phyloP scores from a whole-genome alignment of 2,888 invertebrate genomes.

The Agrotis clavis region DNA sequence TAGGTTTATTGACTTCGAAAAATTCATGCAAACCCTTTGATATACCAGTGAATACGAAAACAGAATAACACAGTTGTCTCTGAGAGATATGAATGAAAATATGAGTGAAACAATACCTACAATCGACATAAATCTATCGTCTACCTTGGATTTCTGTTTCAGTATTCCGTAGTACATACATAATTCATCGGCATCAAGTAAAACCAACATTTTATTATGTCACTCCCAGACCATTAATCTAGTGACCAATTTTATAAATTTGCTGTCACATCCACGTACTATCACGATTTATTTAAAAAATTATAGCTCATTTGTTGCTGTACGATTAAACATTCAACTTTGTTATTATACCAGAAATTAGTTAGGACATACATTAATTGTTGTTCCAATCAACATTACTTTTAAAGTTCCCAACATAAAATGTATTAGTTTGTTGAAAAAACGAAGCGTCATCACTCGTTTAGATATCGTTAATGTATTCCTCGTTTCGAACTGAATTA shows the following conservation, averaged over 20 bases:
- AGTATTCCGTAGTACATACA: slow-evolving; percentile 31
- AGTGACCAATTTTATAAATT: slow-evolving; percentile 72
- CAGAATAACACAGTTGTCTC: not conserved
- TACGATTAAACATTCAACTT: slow-evolving; percentile 48
- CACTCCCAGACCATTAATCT: slow-evolving; percentile 70
- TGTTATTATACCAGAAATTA: slow-evolving; percentile 47
- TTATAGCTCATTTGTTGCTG: slow-evolving; percentile 56
- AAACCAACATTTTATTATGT: slow-evolving; percentile 67
- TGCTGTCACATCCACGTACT: slow-evolving; percentile 70
- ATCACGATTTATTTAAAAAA: slow-evolving; percentile 71
- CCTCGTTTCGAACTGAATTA: slow-evolving; percentile 83
- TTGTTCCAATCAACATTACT: slow-evolving; percentile 65
- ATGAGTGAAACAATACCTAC: slow-evolving; percentile 16
- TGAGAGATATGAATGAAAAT: slow-evolving; percentile 20
- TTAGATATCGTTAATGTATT: slow-evolving; percentile 75
- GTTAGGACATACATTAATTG: slow-evolving; percentile 61
- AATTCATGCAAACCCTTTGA: not conserved
- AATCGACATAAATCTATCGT: slow-evolving; percentile 23
- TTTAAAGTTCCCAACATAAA: slow-evolving; percentile 49
- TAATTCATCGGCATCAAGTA: slow-evolving; percentile 52
- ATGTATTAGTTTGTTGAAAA: slow-evolving; percentile 62
- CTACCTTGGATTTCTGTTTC: slow-evolving; percentile 16
- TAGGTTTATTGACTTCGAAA: not conserved
- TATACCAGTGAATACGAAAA: slow-evolving; percentile 4
- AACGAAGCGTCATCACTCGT: slow-evolving; percentile 69